Base-by-base conservation (phyloP, 2,797 vertebrate species). In the Holocentrus rufus region DNA sequence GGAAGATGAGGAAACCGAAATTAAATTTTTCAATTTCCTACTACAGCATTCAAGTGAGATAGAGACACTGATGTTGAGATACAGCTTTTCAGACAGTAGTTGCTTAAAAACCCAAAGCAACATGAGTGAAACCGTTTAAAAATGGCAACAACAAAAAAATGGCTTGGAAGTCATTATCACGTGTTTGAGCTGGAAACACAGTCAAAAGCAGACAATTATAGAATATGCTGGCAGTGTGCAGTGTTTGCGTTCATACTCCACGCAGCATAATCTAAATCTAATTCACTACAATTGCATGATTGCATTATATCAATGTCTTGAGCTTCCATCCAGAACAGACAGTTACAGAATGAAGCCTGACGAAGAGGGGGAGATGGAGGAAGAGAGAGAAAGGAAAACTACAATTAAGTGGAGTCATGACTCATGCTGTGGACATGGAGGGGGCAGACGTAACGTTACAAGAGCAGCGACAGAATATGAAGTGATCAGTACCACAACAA, bases 401-500 rank as follows among this genome's bases (percentile, higher is more conserved):
- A 36, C 67, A 49, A 49, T 44, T 3, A 0, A 4, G 47, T 46
- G 57, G 52, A 11, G 23, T 5, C 30, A 70, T 58, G 76, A 69
- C 25, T 72, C 85, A 79, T 86, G 83, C 85, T 81, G 55, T 42
- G 27, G 44, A 25, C 66, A 71, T 74, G 73, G 22, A 81, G 25
- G 36, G 58, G 50, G 65, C 25, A 7, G 46, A 73, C 66, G 50
- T 46, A 53, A 64, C n/a, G 49, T 74, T n/a, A 70, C 42, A 71
- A 58, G 53, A 53, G 36, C 70, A 46, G 64, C 66, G 39, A 77
- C 66, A 47, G n/a, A 3, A 54, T 49, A 14, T 31, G 47, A 69
- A 63, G 74, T 74, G 79, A 80, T 75, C 31, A 34, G 20, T 7
- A 69, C 67, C 77, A 91, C 85, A 68, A 83, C 79, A 72, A 69